These are phyloP conservation scores for Fundulus diaphanus DNA, from an alignment of 2,797 vertebrate genomes.

Conservation along the genomic window DNA sequence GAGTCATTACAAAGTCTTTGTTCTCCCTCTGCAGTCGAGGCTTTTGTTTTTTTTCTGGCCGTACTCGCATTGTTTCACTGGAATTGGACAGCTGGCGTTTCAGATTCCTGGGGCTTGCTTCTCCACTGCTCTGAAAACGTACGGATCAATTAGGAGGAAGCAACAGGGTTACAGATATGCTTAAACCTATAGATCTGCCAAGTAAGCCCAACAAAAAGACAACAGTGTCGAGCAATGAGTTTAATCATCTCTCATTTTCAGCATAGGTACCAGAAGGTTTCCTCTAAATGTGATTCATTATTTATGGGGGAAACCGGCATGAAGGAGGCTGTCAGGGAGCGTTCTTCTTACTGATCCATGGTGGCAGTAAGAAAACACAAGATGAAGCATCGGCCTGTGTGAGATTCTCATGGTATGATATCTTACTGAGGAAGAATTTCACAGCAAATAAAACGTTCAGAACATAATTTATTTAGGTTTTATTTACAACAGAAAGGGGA, in stretches of 20 bases:
- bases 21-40: slow-evolving; percentile 10
- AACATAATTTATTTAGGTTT: too few species aligned
- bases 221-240: slow-evolving; percentile 8
- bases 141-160: slow-evolving; percentile 9
- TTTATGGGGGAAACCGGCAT: slow-evolving; percentile 55
- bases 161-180: slow-evolving; percentile 30
- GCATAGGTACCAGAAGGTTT: slow-evolving; percentile 33
- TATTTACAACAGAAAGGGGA: neutral
- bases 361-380: slow-evolving; percentile 14
- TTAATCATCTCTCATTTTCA: slow-evolving; percentile 67
- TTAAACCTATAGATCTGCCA: slow-evolving; percentile 27
- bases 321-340: slow-evolving; percentile 53
- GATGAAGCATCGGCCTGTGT: neutral
- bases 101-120: slow-evolving; percentile 36
- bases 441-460: neutral
- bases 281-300: slow-evolving; percentile 64
- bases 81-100: slow-evolving; percentile 36
- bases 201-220: slow-evolving; percentile 33
- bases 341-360: slow-evolving; percentile 38
- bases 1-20: slow-evolving; percentile 36
- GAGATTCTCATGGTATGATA: neutral
- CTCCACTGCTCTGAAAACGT: neutral
- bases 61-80: slow-evolving; percentile 35
- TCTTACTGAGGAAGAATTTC: neutral
- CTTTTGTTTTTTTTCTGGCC: slow-evolving; percentile 36